These are phyloP conservation scores for Microctonus hyperodae DNA, from an alignment of 2,888 invertebrate species.

Conservation along the genomic window DNA sequence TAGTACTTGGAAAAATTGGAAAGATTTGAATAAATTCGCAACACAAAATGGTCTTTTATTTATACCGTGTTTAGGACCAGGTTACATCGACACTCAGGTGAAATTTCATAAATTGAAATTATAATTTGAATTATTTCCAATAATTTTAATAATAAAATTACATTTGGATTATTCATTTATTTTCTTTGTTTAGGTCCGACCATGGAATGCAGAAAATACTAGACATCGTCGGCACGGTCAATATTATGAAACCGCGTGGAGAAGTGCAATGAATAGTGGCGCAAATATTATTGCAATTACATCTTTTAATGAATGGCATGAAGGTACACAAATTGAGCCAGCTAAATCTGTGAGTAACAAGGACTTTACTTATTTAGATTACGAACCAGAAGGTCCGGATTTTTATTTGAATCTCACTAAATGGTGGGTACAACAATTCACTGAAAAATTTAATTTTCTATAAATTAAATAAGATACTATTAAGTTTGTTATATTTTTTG, in stretches of 20 bases:
- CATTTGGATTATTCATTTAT: not conserved
- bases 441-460: slow-evolving; percentile 30
- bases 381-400: slow-evolving; percentile 68
- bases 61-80: slow-evolving; percentile 75
- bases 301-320: slow-evolving; percentile 79
- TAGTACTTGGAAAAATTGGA: slow-evolving; percentile 71
- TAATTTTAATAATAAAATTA: not conserved
- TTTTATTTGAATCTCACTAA: slow-evolving; percentile 73
- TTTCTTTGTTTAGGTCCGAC: slow-evolving; percentile 63
- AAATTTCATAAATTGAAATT: not conserved
- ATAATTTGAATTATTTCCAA: not conserved
- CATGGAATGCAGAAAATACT: slow-evolving; percentile 68
- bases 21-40: slow-evolving; percentile 66
- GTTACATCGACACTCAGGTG: slow-evolving; percentile 72
- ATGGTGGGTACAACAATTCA: slow-evolving; percentile 68
- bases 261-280: slow-evolving; percentile 67
- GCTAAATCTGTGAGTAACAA: slow-evolving; percentile 64
- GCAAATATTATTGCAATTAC: slow-evolving; percentile 71
- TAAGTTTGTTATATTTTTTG: too few species aligned
- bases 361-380: slow-evolving; percentile 66
- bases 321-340: slow-evolving; percentile 78
- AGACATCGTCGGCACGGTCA: slow-evolving; percentile 67
- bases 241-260: slow-evolving; percentile 73
- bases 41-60: slow-evolving; percentile 69
- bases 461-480: slow-evolving; percentile 22